These are phyloP conservation scores for Zoanthus sansibaricus DNA, from an alignment of 92 coral and sea anemone genomes.

Conservation along the genomic window DNA sequence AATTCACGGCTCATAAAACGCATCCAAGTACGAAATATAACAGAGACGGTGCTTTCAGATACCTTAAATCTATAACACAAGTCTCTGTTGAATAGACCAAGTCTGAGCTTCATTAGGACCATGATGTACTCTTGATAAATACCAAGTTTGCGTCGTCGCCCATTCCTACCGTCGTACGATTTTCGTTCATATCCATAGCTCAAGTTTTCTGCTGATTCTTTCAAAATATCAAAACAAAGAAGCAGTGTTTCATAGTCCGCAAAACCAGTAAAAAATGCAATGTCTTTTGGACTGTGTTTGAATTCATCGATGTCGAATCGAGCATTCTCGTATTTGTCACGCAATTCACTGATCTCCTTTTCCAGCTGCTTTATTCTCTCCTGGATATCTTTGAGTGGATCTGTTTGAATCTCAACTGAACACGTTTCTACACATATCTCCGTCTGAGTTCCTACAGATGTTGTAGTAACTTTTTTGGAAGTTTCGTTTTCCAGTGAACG, in stretches of 20 bases:
- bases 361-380: slow-evolving; percentile 25
- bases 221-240: slow-evolving; percentile 64
- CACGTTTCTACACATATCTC: neutral
- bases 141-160: slow-evolving; percentile 6
- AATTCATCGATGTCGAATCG: slow-evolving; percentile 63
- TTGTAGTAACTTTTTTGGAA: neutral
- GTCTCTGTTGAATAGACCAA: slow-evolving; percentile 64
- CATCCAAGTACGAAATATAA: slow-evolving; percentile 65
- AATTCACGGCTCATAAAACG: slow-evolving; percentile 61
- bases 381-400: slow-evolving; percentile 2
- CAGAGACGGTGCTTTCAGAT: slow-evolving; percentile 43
- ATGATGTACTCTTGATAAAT: slow-evolving; percentile 58
- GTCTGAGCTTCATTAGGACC: slow-evolving; percentile 69
- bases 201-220: slow-evolving; percentile 62
- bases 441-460: slow-evolving; percentile 1
- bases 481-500: neutral
- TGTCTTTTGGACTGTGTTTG: slow-evolving; percentile 58
- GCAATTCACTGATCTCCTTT: slow-evolving; percentile 21
- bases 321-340: slow-evolving; percentile 31
- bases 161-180: neutral
- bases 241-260: slow-evolving; percentile 68
- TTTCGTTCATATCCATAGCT: slow-evolving; percentile 50
- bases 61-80: slow-evolving; percentile 56
- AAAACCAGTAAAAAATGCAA: slow-evolving; percentile 68
- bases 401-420: neutral